Base-by-base conservation (phyloP, 35 echinoderm and acorn worm genomes). In the Apostichopus japonicus region DNA sequence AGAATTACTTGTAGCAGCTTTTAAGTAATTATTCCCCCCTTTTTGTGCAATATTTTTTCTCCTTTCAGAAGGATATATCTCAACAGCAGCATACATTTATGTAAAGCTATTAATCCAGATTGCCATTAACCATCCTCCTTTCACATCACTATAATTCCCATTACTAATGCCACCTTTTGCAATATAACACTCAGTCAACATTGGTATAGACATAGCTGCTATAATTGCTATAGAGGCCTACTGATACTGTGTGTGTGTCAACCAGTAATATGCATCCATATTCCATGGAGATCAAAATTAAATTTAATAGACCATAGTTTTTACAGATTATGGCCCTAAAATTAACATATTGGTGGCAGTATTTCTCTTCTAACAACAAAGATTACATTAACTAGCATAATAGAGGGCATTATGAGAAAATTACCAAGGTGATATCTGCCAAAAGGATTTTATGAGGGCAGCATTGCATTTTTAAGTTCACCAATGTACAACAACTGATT, bases 121-220 rank as follows among this genome's bases (percentile, higher is more conserved):
- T 44, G 33, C 33, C 33, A 44, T 44, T 44, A 44, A 44, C 33
- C 33, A 44, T 44, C 33, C 33, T 44, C 33, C 33, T 4, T 44
- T 44, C 2, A 44, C 33, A 44, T 44, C 33, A 44, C 33, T 44
- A 44, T 44, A 44, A 44, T 44, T 44, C 33, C 33, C 33, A 44
- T 44, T 44, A 44, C 63, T 67, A 67, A 67, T 67, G 19, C 63
- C 11, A 67, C 63, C 19, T 15, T 67, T 67, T 67, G 19, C 19
- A 67, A 67, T 67, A 67, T 67, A 67, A 67, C 63, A 67, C 63
- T 67, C 63, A 67, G 63, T 67, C 63, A 67, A 67, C 63, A 67
- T 67, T 67, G 19, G 11, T 67, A 19, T 67, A 15, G 11, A 19
- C 9, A 67, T 67, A 15, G 63, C 63, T 67, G 63, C 63, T 17